Base-by-base conservation (phyloP, 2,888 invertebrate genomes). In the Anaspis maculata region DNA sequence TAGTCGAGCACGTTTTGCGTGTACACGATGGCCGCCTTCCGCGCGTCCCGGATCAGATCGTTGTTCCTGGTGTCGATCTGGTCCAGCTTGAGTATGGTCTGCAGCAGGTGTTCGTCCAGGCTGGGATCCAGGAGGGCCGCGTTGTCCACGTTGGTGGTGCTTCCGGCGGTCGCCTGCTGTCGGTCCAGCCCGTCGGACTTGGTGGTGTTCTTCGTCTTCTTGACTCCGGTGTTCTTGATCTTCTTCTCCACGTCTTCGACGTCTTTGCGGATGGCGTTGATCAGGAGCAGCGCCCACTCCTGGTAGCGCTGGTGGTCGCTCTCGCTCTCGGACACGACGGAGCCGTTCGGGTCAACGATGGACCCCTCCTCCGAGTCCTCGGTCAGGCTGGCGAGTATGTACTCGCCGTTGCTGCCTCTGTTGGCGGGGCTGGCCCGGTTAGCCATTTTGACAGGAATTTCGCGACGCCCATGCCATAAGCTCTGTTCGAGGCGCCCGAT, bases 61-160 rank as follows among this genome's bases (percentile, higher is more conserved):
- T 16, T 26, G 13, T 29, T 10, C 14, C 13, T 35, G 11, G 35
- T 30, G 25, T 39, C 32, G 13, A 39, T 32, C 4, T 32, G 31
- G 25, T 39, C 39, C 11, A 39, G 25, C 10, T 39, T 29, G 19
- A 35, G 32, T 10, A 35, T 31, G 2, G 24, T 25, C 26, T 39
- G 35, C n/a, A 39, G n/a, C 7, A 39, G 11, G 26, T 22, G 16
- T 23, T 35, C 35, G n/a, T 21, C 19, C 7, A 25, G 25, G 4
- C 29, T 28, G n/a, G n/a, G n/a, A n/a, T n/a, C n/a, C n/a, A n/a
- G n/a, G n/a, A n/a, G n/a, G n/a, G n/a, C n/a, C n/a, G n/a, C n/a
- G n/a, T n/a, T n/a, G n/a, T n/a, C n/a, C n/a, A n/a, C n/a, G n/a
- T n/a, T n/a, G n/a, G n/a, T n/a, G n/a, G n/a, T n/a, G n/a, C n/a